A percentile compares a stretch with the other conserved stretches of the same genome.
These are phyloP conservation scores for Oceanodroma leucorhoa DNA, from an alignment of 2,797 vertebrate genomes.

Conservation along the genomic window DNA sequence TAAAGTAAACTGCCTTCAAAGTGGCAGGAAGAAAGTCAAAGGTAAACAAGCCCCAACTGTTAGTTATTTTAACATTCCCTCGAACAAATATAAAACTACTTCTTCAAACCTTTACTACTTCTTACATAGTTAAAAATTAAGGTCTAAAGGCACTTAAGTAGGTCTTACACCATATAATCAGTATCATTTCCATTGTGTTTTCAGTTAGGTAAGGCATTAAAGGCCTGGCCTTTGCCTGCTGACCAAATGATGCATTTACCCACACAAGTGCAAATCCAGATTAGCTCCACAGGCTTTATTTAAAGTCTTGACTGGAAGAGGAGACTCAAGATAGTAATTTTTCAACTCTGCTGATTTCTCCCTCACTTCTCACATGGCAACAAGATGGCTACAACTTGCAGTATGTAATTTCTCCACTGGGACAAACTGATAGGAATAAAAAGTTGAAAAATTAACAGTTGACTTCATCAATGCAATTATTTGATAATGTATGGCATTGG, in stretches of 20 bases:
- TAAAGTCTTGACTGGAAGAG: neutral
- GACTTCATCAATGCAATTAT: neutral
- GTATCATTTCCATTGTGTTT: neutral
- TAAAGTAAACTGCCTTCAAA: neutral
- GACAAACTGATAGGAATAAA: neutral
- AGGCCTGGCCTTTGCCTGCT: neutral
- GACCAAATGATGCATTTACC: neutral
- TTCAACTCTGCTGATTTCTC: neutral
- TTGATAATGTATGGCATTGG: neutral
- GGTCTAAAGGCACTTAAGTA: neutral
- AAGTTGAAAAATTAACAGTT: constrained; percentile 25
- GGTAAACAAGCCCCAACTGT: neutral
- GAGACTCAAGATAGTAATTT: neutral
- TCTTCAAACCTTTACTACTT: neutral
- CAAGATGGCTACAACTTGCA: neutral
- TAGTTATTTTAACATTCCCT: neutral
- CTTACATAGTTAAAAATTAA: neutral
- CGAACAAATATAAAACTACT: neutral
- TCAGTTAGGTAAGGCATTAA: neutral
- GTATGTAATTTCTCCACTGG: neutral
- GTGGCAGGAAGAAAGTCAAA: neutral
- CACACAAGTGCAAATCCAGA: neutral
- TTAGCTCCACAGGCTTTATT: neutral
- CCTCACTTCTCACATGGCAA: neutral
- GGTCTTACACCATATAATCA: neutral